Base-by-base conservation (phyloP, 2,797 vertebrate species). In the Champsocephalus esox region DNA sequence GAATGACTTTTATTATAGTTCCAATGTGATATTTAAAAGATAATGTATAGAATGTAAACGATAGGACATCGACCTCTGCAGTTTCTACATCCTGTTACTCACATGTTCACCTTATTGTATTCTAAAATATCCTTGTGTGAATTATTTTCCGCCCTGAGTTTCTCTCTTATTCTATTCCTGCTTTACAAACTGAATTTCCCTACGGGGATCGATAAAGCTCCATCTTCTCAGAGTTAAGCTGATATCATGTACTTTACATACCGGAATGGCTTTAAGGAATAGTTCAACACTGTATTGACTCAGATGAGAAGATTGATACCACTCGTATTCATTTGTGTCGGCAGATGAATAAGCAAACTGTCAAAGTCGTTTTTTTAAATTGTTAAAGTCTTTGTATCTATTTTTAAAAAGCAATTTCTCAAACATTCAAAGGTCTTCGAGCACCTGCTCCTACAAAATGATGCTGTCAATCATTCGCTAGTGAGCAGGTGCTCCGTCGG, bases 371-470 rank as follows among this genome's bases (percentile, higher is more conserved):
- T 3, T 43, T 56, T 38, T 41, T 3, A 43, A n/a, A 19, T 28
- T 32, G 0, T 1, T 32, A 34, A 21, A 43, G 12, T 58, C 21
- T 11, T 24, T 10, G 14, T 9, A 51, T 41, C 44, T 34, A 41
- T 19, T 19, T 34, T 49, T 11, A 32, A 63, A 38, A 38, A 17
- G 13, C 12, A 28, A 43, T 32, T 13, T 56, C 50, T 6, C 34
- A 38, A 45, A 54, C 16, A n/a, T 59, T 5, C 0, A 5, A 41
- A n/a, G 52, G 43, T 44, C 44, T 12, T 3, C 1, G n/a, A 5
- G 70, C 48, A 58, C 59, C 48, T 59, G 19, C 70, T 67, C 28
- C 52, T 16, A 46, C 14, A 63, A 79, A 63, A 62, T 56, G 5
- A 57, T 12, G 32, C 59, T 48, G 48, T 49, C 38, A 52, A 34